Base-by-base conservation (phyloP, 2,888 invertebrate species). In the Oxystoma pomonae region DNA sequence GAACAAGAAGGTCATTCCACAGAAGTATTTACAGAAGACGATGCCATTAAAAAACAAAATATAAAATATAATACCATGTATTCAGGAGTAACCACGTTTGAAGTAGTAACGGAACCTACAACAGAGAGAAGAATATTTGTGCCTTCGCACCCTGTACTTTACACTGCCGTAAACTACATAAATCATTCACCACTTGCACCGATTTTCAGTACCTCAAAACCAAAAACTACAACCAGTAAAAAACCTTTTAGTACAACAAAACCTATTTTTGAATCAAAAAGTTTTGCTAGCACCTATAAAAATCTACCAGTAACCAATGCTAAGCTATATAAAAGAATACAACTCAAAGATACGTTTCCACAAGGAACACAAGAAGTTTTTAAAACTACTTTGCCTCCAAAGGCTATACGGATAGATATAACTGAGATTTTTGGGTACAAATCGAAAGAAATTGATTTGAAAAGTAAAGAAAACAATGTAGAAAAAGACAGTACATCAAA, bases 121-220 rank as follows among this genome's bases (percentile, higher is more conserved):
- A 79, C 79, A n/a, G 79, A 79, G 62, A 73, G 73, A 64, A 65
- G 79, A 64, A 76, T 79, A 49, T 79, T 80, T 59, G 75, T 80
- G 16, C 77, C 79, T 17, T 74, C 77, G 1, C 73, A 76, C 70
- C 73, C 77, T 0, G 75, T 77, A 70, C 73, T 72, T 59, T 75
- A 76, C 62, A 75, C 76, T 9, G 73, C 75, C 3, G 61, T 72
- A n/a, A 71, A 74, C 60, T 77, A 71, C 66, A 75, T 72, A 66
- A 75, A 75, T 7, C 72, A 74, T 59, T 62, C 69, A 35, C 62
- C 60, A 19, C 61, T 64, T 17, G 12, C 60, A n/a, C 22, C 60
- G 53, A 66, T 66, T 63, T 70, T 75, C 18, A 72, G 74, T 5
- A 73, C 74, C 57, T n/a, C 53, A 5, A 53, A 16, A 53, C 17